Conservation (phyloP, 2,113 vertebrate genomes). For the Bothrops jararaca region DNA sequence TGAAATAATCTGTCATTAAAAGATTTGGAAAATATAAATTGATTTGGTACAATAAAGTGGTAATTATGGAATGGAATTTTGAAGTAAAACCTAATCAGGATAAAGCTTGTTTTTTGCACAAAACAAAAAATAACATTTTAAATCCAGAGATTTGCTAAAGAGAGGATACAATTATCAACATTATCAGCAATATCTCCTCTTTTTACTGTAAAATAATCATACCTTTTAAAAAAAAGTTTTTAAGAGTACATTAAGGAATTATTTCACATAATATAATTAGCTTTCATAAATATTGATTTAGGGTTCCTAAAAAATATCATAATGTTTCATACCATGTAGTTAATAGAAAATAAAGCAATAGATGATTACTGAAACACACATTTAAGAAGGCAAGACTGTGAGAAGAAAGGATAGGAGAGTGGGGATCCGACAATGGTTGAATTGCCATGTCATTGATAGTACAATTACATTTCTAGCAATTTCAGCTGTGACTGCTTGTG, state of each 20-base stretch:
- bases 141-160: not conserved
- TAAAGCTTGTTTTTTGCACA: not conserved
- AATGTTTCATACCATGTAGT: not conserved
- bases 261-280: not conserved
- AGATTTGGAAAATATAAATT: not conserved
- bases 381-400: not conserved
- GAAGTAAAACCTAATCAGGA: not conserved
- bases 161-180: not conserved
- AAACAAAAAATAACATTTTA: not conserved
- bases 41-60: not conserved
- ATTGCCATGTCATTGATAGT: not conserved
- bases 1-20: not conserved
- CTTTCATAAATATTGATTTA: not conserved
- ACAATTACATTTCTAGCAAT: not conserved
- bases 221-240: not conserved
- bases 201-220: not conserved
- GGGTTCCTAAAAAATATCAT: not conserved
- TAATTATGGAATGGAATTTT: not conserved
- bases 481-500: not conserved
- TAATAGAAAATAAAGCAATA: not conserved
- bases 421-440: not conserved
- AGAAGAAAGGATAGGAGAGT: not conserved
- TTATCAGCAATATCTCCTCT: not conserved
- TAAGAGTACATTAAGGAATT: not conserved
- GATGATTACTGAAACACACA: not conserved